These are phyloP conservation scores for Medauroidea extradentata DNA, from an alignment of 1,140 invertebrate species.

Conservation along the genomic window DNA sequence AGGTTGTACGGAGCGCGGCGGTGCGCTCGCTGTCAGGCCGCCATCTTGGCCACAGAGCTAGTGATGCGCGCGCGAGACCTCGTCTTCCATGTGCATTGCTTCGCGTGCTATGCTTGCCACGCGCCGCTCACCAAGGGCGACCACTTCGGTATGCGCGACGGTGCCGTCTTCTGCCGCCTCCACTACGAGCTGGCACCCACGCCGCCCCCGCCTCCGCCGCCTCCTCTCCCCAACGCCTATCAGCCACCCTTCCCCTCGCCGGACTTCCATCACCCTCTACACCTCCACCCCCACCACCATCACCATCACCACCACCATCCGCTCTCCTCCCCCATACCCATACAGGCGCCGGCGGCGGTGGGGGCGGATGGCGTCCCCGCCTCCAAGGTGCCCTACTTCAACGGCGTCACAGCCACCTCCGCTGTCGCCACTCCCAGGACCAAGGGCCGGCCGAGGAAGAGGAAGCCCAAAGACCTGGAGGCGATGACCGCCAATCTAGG, in stretches of 20 bases:
- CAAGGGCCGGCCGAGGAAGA: slow-evolving; percentile 86
- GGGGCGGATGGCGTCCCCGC: slow-evolving; percentile 28
- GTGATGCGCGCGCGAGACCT: slow-evolving; percentile 91
- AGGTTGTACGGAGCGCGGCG: slow-evolving; percentile 78
- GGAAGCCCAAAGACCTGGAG: slow-evolving; percentile 84
- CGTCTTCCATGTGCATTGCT: slow-evolving; percentile 93
- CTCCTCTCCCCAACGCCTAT: background rate
- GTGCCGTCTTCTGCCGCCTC: slow-evolving; percentile 73
- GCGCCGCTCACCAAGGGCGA: slow-evolving; percentile 81
- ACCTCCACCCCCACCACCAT: slow-evolving; percentile 40
- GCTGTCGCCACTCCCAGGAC: slow-evolving; percentile 65
- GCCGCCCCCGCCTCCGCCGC: slow-evolving; percentile 56
- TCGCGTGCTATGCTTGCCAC: slow-evolving; percentile 89
- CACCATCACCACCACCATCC: slow-evolving; percentile 27
- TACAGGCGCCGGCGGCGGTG: slow-evolving; percentile 28
- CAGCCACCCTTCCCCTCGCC: slow-evolving; percentile 43
- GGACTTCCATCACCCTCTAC: slow-evolving; percentile 50
- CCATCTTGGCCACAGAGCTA: slow-evolving; percentile 88
- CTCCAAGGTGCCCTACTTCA: slow-evolving; percentile 63
- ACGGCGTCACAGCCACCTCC: slow-evolving; percentile 57
- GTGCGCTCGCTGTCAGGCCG: slow-evolving; percentile 83
- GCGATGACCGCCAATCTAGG: slow-evolving; percentile 78
- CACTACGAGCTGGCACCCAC: slow-evolving; percentile 71
- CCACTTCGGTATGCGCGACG: slow-evolving; percentile 87
- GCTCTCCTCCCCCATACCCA: slow-evolving; percentile 44